These are phyloP conservation scores for Diaphora mendica DNA, from an alignment of 2,888 invertebrate species.

Conservation along the genomic window DNA sequence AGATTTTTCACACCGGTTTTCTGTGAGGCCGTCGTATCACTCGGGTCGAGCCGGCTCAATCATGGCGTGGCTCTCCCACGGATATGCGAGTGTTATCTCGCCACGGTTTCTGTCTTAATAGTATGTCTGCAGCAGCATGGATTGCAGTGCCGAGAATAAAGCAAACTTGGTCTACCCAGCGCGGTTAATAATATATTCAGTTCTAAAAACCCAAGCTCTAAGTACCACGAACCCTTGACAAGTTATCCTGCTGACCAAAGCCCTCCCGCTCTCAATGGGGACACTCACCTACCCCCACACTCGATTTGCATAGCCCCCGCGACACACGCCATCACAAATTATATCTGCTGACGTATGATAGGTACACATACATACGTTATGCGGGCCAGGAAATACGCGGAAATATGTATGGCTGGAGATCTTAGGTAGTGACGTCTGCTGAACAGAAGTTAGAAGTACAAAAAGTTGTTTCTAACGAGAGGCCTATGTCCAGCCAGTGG, in stretches of 20 bases:
- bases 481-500: no score
- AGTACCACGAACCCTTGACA: background rate
- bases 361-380: slow-evolving; percentile 24
- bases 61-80: no score
- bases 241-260: background rate
- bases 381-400: slow-evolving; percentile 29
- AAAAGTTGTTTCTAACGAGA: no score
- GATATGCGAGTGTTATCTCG: no score
- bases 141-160: no score
- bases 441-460: no score
- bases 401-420: slow-evolving; percentile 12
- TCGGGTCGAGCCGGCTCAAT: no score
- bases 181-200: background rate
- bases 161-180: no score
- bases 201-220: background rate
- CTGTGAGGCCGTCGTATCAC: no score
- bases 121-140: no score
- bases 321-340: slow-evolving; percentile 41
- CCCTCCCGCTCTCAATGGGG: background rate
- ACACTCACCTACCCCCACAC: slow-evolving; percentile 11
- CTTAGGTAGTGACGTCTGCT: background rate
- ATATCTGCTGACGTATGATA: slow-evolving; percentile 46
- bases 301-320: slow-evolving; percentile 46
- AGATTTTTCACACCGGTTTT: no score
- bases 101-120: no score